These are phyloP conservation scores for Atta colombica DNA, from an alignment of 1,140 invertebrate genomes.

Conservation along the genomic window DNA sequence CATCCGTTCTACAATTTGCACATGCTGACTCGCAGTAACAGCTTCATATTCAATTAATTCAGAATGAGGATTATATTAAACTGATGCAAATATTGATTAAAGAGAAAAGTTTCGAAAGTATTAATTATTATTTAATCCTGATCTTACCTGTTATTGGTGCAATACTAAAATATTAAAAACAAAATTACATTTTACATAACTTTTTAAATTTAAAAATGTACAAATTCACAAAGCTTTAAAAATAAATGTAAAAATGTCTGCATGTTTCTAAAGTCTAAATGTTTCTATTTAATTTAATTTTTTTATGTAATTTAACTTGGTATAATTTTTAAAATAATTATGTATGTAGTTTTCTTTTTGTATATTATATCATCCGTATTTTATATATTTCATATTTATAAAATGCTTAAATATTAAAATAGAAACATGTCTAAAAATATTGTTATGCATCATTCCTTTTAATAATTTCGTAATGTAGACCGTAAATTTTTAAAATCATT, in stretches of 20 bases:
- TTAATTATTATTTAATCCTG: conserved; percentile 12
- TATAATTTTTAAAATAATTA: background rate
- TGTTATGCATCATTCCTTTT: background rate
- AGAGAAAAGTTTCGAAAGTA: background rate
- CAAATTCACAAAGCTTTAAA: background rate
- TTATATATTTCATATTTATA: background rate
- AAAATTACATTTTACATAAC: background rate
- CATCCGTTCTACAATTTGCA: conserved; percentile 21
- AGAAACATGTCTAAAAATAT: background rate
- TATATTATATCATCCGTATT: too few species aligned
- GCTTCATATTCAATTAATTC: conserved; percentile 35
- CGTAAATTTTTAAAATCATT: background rate
- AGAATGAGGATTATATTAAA: background rate
- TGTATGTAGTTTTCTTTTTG: background rate
- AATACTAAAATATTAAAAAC: background rate
- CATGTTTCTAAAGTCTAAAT: background rate
- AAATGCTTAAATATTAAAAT: background rate
- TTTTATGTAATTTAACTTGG: background rate
- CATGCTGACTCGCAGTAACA: background rate
- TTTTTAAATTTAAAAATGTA: conserved; percentile 7
- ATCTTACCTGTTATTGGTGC: background rate
- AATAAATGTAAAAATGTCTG: background rate
- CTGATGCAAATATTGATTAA: conserved; percentile 12
- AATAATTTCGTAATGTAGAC: background rate
- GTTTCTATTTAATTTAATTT: background rate